A percentile compares a stretch with the other conserved stretches of the same genome.
These are phyloP conservation scores for Amniataba percoides DNA, from an alignment of 2,797 vertebrate species.

Conservation along the genomic window DNA sequence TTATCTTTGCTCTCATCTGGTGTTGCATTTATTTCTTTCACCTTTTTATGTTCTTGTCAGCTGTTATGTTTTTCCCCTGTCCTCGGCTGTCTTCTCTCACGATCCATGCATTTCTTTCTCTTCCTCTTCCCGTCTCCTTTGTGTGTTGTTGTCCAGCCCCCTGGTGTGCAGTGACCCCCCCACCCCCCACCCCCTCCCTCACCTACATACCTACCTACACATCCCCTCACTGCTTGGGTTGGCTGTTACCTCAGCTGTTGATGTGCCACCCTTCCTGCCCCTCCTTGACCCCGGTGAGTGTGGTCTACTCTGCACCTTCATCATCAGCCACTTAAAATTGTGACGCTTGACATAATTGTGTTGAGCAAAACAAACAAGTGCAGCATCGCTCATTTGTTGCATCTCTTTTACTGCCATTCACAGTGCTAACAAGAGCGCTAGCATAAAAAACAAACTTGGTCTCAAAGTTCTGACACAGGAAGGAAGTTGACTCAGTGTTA, in stretches of 20 bases:
- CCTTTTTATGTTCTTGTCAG: conserved; percentile 53
- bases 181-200: conserved; percentile 40
- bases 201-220: conserved; percentile 28
- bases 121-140: conserved; percentile 48
- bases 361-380: not conserved
- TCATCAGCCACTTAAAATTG: conserved; percentile 8
- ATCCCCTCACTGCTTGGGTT: conserved; percentile 50
- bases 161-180: conserved; percentile 66
- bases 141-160: conserved; percentile 66
- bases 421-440: not conserved
- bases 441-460: not conserved
- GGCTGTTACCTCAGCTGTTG: conserved; percentile 66
- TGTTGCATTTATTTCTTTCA: conserved; percentile 47
- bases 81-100: conserved; percentile 57
- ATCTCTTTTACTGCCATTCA: not conserved
- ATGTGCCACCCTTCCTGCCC: conserved; percentile 51
- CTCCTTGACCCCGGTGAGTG: conserved; percentile 71
- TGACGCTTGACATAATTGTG: not conserved
- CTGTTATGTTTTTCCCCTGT: conserved; percentile 50
- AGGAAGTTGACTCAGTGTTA: conserved; percentile 57
- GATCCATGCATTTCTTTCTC: conserved; percentile 64
- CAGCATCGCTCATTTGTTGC: not conserved
- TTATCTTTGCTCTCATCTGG: conserved; percentile 60
- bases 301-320: conserved; percentile 55
- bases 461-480: conserved; percentile 50